Percentiles rank a stretch among this genome's conserved stretches.
Conservation (phyloP, 2,797 vertebrate genomes). For the Atherinosoma microstoma region DNA sequence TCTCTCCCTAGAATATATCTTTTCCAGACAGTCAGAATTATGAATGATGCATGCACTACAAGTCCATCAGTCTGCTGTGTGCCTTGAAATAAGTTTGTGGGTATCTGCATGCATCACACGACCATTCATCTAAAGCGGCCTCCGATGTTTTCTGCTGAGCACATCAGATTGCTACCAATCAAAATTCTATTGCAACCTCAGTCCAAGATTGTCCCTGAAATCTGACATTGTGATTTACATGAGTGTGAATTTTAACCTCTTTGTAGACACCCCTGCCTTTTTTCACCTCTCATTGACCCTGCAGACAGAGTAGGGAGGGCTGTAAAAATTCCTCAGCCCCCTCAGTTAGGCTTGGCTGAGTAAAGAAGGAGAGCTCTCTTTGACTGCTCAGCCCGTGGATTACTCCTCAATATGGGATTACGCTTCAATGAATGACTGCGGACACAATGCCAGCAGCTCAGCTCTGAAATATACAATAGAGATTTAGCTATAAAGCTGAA, state of each 20-base stretch:
- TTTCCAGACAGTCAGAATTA: conserved; percentile 71
- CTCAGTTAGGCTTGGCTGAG: conserved; percentile 74
- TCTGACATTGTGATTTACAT: conserved; percentile 49
- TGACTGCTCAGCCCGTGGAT: conserved; percentile 78
- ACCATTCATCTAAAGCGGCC: conserved; percentile 14
- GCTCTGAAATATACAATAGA: conserved; percentile 65
- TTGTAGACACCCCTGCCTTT: conserved; percentile 23
- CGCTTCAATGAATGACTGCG: conserved; percentile 74
- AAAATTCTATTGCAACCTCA: conserved; percentile 58
- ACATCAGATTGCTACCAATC: conserved; percentile 66
- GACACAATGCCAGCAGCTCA: conserved; percentile 76
- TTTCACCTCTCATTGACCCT: conserved; percentile 77
- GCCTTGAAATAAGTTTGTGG: conserved; percentile 34
- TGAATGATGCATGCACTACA: conserved; percentile 77
- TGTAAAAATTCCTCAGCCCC: conserved; percentile 64
- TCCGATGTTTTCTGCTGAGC: conserved; percentile 66
- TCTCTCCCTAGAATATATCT: conserved; percentile 63
- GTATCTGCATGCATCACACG: conserved; percentile 42
- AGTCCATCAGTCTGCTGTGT: conserved; percentile 67
- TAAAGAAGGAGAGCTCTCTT: conserved; percentile 73
- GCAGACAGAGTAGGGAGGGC: conserved; percentile 42
- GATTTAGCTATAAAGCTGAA: conserved; percentile 63
- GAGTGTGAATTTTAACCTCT: conserved; percentile 49
- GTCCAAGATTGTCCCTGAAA: conserved; percentile 40
- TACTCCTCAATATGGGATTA: conserved; percentile 84